These are phyloP conservation scores for Pundamilia nyererei DNA, from an alignment of 2,113 vertebrate genomes.

Conservation along the genomic window DNA sequence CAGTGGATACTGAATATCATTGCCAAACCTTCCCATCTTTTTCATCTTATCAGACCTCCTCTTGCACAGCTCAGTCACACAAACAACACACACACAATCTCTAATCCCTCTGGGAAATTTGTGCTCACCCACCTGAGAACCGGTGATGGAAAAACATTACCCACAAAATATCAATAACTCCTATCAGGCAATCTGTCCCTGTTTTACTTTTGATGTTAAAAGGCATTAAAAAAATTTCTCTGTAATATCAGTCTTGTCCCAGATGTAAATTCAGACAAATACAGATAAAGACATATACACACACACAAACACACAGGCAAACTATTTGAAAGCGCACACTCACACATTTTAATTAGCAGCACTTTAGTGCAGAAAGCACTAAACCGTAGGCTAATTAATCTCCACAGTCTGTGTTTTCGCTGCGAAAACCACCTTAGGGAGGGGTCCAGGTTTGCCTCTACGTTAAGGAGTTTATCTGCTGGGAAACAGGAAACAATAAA, in stretches of 20 bases:
- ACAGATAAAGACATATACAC: background rate
- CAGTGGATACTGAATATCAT: background rate
- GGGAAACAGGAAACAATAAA: conserved; percentile 37
- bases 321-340: background rate
- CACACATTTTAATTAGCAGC: conserved; percentile 53
- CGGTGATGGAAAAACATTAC: background rate
- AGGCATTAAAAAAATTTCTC: background rate
- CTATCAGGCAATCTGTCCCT: background rate
- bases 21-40: conserved; percentile 3
- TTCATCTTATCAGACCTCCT: conserved; percentile 4
- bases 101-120: conserved; percentile 17
- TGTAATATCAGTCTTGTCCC: background rate
- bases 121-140: conserved; percentile 23
- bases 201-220: background rate
- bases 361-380: conserved; percentile 27
- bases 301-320: background rate
- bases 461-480: conserved; percentile 9
- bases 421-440: conserved; percentile 10
- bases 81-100: background rate
- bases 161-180: conserved; percentile 31
- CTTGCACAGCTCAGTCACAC: conserved; percentile 1
- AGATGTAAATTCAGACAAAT: background rate
- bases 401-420: conserved; percentile 33
- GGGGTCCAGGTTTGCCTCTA: background rate
- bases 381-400: conserved; percentile 45